phyloP scores from a whole-genome alignment of 2,888 invertebrate genomes.

The Drosophila tripunctata region DNA sequence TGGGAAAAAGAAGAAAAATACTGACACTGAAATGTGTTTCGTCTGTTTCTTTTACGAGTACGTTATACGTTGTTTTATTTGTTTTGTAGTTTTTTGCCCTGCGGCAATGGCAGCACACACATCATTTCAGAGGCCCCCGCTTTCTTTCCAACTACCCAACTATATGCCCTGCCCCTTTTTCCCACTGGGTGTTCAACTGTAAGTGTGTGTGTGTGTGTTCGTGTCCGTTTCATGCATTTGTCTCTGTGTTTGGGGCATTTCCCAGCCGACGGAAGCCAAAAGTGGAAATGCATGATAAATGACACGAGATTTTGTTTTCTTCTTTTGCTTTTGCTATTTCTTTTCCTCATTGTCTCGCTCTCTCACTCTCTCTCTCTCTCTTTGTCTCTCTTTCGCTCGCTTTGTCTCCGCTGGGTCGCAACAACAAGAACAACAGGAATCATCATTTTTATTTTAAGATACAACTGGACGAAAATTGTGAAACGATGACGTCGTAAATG shows the following conservation, averaged over 20 bases:
- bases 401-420: conserved; percentile 16
- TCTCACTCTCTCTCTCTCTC: not conserved
- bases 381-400: not conserved
- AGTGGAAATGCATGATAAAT: conserved; percentile 80
- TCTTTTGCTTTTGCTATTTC: conserved; percentile 17
- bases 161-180: not conserved
- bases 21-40: conserved; percentile 54
- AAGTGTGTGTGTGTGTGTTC: too few relatives aligned
- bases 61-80: conserved; percentile 5
- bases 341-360: not conserved
- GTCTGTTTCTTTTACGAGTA: conserved; percentile 18
- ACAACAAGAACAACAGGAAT: conserved; percentile 25
- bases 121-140: conserved; percentile 40
- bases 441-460: conserved; percentile 56
- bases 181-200: conserved; percentile 22
- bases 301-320: conserved; percentile 68
- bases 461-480: conserved; percentile 72
- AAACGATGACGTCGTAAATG: conserved; percentile 78
- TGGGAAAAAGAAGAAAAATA: not conserved
- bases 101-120: conserved; percentile 47
- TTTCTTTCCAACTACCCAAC: too few relatives aligned
- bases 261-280: conserved; percentile 76
- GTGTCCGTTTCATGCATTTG: conserved; percentile 54
- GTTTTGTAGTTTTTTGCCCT: conserved; percentile 24
- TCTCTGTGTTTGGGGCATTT: conserved; percentile 65